These are phyloP conservation scores for Cavia porcellus DNA, from an alignment of 2,113 vertebrate genomes.

Conservation along the genomic window DNA sequence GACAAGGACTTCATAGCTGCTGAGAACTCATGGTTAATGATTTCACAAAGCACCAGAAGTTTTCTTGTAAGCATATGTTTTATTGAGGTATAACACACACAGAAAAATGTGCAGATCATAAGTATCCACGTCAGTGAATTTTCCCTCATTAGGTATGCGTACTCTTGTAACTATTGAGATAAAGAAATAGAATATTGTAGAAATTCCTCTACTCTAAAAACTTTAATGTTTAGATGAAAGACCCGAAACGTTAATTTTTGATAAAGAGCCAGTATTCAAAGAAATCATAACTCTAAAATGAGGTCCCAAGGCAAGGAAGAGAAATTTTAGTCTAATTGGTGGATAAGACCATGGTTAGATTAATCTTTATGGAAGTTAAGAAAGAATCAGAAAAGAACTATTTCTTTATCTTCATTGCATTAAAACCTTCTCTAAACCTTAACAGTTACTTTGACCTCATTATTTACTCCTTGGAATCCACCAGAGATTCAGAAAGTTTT, in stretches of 20 bases:
- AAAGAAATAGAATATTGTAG: not conserved
- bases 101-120: not conserved
- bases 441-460: not conserved
- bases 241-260: not conserved
- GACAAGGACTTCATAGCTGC: not conserved
- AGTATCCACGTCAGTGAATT: not conserved
- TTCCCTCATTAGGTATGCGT: not conserved
- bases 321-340: constrained; percentile 1
- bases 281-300: not conserved
- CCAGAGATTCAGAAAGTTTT: constrained; percentile 14
- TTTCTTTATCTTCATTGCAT: not conserved
- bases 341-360: not conserved
- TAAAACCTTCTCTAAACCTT: constrained; percentile 19
- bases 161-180: not conserved
- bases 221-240: not conserved
- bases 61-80: constrained; percentile 19
- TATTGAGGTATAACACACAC: not conserved
- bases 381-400: not conserved
- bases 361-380: not conserved
- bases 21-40: not conserved
- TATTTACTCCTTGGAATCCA: constrained; percentile 22
- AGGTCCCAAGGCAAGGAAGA: not conserved
- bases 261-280: not conserved
- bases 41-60: not conserved
- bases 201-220: not conserved